Evolutionary conservation across 53 echinoderm and acorn worm species (phyloP).

Genomic region (Arbacia lixula): DNA sequence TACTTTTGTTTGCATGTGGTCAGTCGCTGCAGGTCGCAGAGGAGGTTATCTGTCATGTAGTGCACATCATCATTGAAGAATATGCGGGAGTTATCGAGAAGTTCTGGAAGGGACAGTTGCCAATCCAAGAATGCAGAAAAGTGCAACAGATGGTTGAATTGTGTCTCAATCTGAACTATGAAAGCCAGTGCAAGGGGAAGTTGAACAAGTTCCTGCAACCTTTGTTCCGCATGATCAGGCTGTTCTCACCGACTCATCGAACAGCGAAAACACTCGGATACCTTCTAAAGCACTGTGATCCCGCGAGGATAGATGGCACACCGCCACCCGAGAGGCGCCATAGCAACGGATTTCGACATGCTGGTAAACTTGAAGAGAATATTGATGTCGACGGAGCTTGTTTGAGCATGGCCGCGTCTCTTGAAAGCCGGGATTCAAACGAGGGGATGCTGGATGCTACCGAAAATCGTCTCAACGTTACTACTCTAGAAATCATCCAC

Average conservation of each 20-base stretch:
- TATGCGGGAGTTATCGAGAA: slow-evolving; percentile 33
- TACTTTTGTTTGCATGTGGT: slow-evolving; percentile 65
- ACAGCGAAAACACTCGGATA: slow-evolving; percentile 67
- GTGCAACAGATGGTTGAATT: slow-evolving; percentile 64
- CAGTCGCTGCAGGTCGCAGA: slow-evolving; percentile 42
- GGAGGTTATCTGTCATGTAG: slow-evolving; percentile 54
- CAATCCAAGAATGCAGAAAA: slow-evolving; percentile 57
- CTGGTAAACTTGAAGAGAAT: neutral
- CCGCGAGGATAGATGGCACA: neutral
- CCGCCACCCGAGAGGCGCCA: neutral
- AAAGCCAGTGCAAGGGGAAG: slow-evolving; percentile 49
- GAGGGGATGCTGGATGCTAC: neutral
- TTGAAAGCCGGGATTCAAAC: neutral
- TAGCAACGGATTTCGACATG: neutral
- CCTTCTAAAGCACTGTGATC: slow-evolving; percentile 42
- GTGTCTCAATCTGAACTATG: slow-evolving; percentile 68
- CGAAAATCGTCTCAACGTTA: neutral
- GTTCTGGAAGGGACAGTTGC: slow-evolving; percentile 62
- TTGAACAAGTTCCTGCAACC: slow-evolving; percentile 59
- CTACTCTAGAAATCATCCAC: slow-evolving; percentile 28
- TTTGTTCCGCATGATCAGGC: slow-evolving; percentile 56
- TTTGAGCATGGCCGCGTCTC: neutral
- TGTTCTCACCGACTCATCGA: slow-evolving; percentile 58
- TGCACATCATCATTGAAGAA: slow-evolving; percentile 22
- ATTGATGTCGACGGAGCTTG: neutral